Evolutionary conservation across 2,113 vertebrate genomes (phyloP).

Genomic region (Brachyhypopomus gauderio): DNA sequence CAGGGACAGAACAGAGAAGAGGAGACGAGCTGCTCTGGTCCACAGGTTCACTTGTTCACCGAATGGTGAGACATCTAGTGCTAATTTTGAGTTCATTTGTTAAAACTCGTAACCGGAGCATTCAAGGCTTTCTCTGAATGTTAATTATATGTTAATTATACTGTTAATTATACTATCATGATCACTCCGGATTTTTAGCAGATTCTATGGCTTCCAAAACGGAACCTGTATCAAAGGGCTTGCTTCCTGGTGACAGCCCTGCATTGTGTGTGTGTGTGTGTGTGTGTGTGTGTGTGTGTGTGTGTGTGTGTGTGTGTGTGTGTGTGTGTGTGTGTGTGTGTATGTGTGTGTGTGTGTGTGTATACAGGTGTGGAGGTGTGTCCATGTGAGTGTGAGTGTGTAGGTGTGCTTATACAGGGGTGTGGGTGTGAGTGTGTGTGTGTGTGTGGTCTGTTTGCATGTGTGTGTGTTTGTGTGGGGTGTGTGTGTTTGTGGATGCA

Average conservation of each 20-base stretch:
- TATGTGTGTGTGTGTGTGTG: constrained; percentile 17
- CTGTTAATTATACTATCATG: neutral
- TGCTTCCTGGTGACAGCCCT: constrained; percentile 21
- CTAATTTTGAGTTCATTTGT: no score
- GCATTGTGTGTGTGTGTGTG: constrained; percentile 1
- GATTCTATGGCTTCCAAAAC: constrained; percentile 11
- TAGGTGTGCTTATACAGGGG: constrained; percentile 36
- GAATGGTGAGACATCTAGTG: no score
- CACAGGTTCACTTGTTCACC: no score
- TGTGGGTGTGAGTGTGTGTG: constrained; percentile 24
- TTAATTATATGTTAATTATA: neutral
- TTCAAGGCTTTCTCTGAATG: neutral
- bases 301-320: constrained; percentile 12
- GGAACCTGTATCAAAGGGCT: constrained; percentile 24
- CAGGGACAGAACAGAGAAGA: neutral
- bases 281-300: constrained; percentile 17
- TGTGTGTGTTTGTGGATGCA: constrained; percentile 28
- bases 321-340: constrained; percentile 5
- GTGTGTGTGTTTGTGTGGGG: constrained; percentile 44
- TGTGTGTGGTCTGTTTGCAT: constrained; percentile 3
- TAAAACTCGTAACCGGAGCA: neutral
- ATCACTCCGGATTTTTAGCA: neutral
- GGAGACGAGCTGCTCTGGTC: no score
- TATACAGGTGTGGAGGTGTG: constrained; percentile 29
- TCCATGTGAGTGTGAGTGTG: neutral